Base-by-base conservation (phyloP, 2,797 vertebrate genomes). In the Sternarchorhynchus goeldii region DNA sequence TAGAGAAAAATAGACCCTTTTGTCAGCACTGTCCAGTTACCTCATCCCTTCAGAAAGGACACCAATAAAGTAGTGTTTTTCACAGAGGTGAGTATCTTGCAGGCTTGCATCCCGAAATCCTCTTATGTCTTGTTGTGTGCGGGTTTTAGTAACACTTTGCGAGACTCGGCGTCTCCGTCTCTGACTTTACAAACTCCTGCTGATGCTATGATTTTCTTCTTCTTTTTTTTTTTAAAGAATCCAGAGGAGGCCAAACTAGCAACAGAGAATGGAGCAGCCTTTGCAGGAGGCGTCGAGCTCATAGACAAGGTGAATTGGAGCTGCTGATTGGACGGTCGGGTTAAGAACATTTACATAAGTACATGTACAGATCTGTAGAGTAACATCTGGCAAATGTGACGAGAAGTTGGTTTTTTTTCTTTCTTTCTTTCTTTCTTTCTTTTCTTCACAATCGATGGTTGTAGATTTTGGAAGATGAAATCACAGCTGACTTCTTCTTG, bases 1-100 rank as follows among this genome's bases (percentile, higher is more conserved):
- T 86, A 99, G 97, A 98, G 93, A 94, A 95, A 87, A 82, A 84
- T 98, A 41, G 95, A 96, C n/a, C 82, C 90, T 0, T 98, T 99
- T 83, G 81, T 94, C 74, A 92, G 93, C 78, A 91, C 85, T 0
- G 67, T 98, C 68, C 79, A 89, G n/a, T 83, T 98, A 2, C 96
- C 96, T 0, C 86, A 96, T 83, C 87, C 88, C 7, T 94, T 98
- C 45, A 86, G 83, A 5, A 90, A 88, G 0, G 89, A 93, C 31
- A 20, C 55, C 2, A 97, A 96, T 85, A 96, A 87, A 85, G 93
- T 99, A 76, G 73, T 95, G 58, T 93, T 98, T 76, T 97, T 98
- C 83, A 97, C 97, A 7, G 95, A 93, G 94, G 97, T 98, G 82
- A 69, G 78, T 64, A 18, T 73, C 25, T 56, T 5, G 18, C 29